These are phyloP conservation scores for Agelaius tricolor DNA, from an alignment of 2,113 vertebrate species.

Conservation along the genomic window DNA sequence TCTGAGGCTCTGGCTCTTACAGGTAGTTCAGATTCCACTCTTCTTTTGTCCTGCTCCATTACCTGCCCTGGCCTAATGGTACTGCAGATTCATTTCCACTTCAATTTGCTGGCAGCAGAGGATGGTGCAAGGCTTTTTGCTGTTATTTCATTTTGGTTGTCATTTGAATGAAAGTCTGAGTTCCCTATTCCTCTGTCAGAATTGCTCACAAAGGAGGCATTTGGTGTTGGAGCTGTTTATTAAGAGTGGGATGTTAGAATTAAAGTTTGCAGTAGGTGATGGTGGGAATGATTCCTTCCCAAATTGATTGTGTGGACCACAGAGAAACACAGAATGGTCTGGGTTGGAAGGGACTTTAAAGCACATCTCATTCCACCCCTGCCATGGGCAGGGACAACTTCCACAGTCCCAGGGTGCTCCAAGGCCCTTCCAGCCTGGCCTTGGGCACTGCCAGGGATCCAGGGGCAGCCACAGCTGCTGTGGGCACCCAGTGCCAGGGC, in stretches of 20 bases:
- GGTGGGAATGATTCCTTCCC: not conserved
- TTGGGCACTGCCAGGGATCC: not conserved
- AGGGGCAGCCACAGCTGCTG: not conserved
- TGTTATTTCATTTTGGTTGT: not conserved
- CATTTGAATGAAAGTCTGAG: not conserved
- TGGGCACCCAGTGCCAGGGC: not conserved
- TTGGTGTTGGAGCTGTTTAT: not conserved
- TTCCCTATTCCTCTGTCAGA: not conserved
- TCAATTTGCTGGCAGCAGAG: not conserved
- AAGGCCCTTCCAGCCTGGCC: rapidly evolving
- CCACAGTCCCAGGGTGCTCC: rapidly evolving
- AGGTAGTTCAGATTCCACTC: not conserved
- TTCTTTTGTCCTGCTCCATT: slow-evolving; percentile 8
- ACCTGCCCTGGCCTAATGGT: slow-evolving; percentile 42
- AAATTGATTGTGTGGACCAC: not conserved
- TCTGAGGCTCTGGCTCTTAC: not conserved
- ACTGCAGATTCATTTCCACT: slow-evolving; percentile 9
- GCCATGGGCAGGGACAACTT: not conserved
- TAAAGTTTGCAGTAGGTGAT: not conserved
- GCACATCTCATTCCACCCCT: not conserved
- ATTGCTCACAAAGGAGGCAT: not conserved
- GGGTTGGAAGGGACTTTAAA: not conserved
- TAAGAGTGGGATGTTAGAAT: not conserved
- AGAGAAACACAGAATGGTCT: not conserved
- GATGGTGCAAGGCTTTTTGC: not conserved